Evolutionary conservation across 2,888 invertebrate species (phyloP).

Genomic region (Meandrusa payeni): DNA sequence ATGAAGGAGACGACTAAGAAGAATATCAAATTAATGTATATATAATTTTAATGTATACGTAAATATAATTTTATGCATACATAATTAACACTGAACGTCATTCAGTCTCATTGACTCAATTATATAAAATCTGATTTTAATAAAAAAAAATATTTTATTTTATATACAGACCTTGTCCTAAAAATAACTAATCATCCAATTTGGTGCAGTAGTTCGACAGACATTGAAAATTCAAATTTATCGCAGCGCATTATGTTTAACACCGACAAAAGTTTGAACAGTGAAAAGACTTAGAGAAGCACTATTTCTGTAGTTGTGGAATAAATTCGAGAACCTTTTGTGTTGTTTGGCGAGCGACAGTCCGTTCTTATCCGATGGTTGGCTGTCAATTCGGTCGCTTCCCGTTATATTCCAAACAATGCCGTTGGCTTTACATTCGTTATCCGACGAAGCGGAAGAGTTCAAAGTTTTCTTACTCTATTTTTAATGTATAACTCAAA

Average conservation of each 20-base stretch:
- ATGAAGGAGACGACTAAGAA: too few relatives aligned
- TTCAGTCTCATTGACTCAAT: too few relatives aligned
- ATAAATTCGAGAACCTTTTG: slow-evolving; percentile 17
- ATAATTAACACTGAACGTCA: too few relatives aligned
- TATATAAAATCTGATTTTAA: too few relatives aligned
- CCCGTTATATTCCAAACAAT: slow-evolving; percentile 11
- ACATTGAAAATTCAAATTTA: slow-evolving; percentile 1
- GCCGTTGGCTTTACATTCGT: slow-evolving; percentile 9
- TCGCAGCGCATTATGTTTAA: not conserved
- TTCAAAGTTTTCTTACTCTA: not conserved
- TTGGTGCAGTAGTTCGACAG: too few relatives aligned
- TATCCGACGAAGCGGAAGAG: slow-evolving; percentile 10
- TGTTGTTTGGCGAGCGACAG: slow-evolving; percentile 17
- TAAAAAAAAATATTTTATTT: too few relatives aligned
- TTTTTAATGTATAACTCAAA: too few relatives aligned
- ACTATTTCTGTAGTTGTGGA: slow-evolving; percentile 10
- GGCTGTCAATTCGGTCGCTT: slow-evolving; percentile 15
- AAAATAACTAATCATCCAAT: too few relatives aligned
- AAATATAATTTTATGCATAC: too few relatives aligned
- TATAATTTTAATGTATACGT: too few relatives aligned
- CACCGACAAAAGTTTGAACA: slow-evolving; percentile 10
- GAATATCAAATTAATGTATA: too few relatives aligned
- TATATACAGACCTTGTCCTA: too few relatives aligned
- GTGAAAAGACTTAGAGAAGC: slow-evolving; percentile 12
- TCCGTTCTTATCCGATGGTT: slow-evolving; percentile 11